Percentiles rank a stretch among this genome's conserved stretches.
Evolutionary conservation across 2,888 invertebrate genomes (phyloP).

Genomic region (Hermodice carunculata): DNA sequence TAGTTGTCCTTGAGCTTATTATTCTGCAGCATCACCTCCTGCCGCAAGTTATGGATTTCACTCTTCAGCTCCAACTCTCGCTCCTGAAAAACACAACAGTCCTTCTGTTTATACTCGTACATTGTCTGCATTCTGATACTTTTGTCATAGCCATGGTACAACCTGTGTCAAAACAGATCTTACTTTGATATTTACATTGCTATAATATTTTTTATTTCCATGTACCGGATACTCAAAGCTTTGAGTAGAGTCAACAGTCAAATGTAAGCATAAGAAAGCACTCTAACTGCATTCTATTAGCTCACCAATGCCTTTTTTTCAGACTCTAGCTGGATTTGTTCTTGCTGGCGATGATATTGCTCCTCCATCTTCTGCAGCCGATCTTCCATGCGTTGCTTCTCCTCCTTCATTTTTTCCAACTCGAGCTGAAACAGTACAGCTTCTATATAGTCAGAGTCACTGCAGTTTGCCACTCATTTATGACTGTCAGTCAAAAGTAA

Average conservation of each 20-base stretch:
- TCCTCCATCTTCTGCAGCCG: conserved; percentile 50
- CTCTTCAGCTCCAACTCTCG: conserved; percentile 49
- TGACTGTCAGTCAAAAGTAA: too few relatives aligned
- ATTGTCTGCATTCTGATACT: too few relatives aligned
- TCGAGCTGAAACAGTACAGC: conserved; percentile 44
- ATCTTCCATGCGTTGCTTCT: conserved; percentile 54
- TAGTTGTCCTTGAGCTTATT: conserved; percentile 25
- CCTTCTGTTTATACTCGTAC: too few relatives aligned
- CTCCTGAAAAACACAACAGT: conserved; percentile 40
- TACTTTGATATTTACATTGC: too few relatives aligned
- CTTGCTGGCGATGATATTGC: conserved; percentile 48
- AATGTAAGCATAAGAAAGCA: neutral
- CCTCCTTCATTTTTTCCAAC: conserved; percentile 53
- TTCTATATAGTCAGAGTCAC: too few relatives aligned
- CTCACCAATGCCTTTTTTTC: conserved; percentile 51
- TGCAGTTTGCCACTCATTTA: too few relatives aligned
- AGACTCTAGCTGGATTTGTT: conserved; percentile 47
- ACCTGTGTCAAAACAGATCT: too few relatives aligned
- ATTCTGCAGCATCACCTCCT: conserved; percentile 44
- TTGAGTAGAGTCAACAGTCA: too few relatives aligned
- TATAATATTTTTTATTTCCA: too few relatives aligned
- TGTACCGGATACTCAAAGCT: too few relatives aligned
- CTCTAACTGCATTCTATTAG: neutral
- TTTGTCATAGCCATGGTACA: too few relatives aligned
- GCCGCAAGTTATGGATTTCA: conserved; percentile 51